Conservation (phyloP, 2,888 invertebrate genomes). For the Pristionchus maxplancki region DNA sequence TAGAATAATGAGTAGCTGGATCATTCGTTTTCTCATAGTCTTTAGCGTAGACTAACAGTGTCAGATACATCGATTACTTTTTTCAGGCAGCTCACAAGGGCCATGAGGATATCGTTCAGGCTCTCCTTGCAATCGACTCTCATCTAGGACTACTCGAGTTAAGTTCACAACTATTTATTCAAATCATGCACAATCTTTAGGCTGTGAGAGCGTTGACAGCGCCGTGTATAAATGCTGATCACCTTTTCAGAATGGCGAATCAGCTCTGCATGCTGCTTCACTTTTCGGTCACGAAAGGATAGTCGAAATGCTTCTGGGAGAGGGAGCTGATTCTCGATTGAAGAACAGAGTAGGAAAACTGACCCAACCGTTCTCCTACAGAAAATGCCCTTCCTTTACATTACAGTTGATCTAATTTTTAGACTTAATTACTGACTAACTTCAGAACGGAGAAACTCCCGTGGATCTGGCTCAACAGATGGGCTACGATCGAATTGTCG, state of each 20-base stretch:
- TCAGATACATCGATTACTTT: too few relatives aligned
- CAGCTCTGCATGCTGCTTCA: constrained; percentile 91
- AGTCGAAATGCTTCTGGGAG: constrained; percentile 86
- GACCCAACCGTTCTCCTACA: not conserved
- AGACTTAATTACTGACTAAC: not conserved
- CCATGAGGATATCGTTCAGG: constrained; percentile 89
- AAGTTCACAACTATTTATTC: too few relatives aligned
- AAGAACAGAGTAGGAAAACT: constrained; percentile 84
- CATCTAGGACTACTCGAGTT: constrained; percentile 55
- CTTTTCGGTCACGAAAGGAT: constrained; percentile 90
- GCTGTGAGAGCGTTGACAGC: too few relatives aligned
- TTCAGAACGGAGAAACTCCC: constrained; percentile 64
- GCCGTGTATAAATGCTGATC: not conserved
- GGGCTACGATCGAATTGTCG: constrained; percentile 63
- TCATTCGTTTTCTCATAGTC: too few relatives aligned
- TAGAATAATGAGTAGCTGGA: too few relatives aligned
- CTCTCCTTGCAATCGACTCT: constrained; percentile 81
- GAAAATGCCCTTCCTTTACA: not conserved
- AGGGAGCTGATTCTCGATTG: constrained; percentile 84
- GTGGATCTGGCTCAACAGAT: constrained; percentile 65
- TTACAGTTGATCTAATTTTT: too few relatives aligned
- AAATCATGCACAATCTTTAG: too few relatives aligned
- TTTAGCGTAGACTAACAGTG: too few relatives aligned
- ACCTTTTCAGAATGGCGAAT: constrained; percentile 89
- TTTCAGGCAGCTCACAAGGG: constrained; percentile 87